phyloP scores from a whole-genome alignment of 2,888 invertebrate genomes.

The Agrochola circellaris region DNA sequence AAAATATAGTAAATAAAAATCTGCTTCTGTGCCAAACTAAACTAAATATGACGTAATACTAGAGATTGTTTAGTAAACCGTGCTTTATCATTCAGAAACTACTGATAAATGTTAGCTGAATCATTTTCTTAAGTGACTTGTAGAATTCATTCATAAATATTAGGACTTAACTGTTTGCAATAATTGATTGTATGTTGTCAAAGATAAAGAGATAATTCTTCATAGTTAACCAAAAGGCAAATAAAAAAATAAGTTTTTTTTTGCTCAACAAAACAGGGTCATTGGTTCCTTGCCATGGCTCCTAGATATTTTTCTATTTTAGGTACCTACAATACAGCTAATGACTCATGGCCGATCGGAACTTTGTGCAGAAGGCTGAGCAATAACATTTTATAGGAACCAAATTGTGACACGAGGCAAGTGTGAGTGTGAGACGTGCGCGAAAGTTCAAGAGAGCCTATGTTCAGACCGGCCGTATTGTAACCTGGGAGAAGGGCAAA shows the following conservation, averaged over 20 bases:
- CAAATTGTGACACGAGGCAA: no score
- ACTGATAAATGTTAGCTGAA: slow-evolving; percentile 26
- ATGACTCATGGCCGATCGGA: no score
- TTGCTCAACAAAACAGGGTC: no score
- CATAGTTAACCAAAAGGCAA: background rate
- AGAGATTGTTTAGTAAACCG: slow-evolving; percentile 16
- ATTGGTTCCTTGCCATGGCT: background rate
- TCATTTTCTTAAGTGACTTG: slow-evolving; percentile 9
- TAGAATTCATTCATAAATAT: slow-evolving; percentile 30
- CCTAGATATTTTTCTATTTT: background rate
- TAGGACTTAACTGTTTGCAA: background rate
- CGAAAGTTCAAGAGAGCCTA: no score
- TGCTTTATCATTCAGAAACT: slow-evolving; percentile 18
- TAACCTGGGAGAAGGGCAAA: background rate
- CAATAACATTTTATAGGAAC: no score
- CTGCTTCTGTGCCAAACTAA: slow-evolving; percentile 11
- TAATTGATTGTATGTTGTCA: background rate
- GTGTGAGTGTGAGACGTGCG: no score
- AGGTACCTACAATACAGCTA: background rate
- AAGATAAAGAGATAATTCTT: background rate
- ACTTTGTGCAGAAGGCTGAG: no score
- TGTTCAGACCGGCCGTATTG: no score
- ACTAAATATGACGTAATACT: slow-evolving; percentile 44
- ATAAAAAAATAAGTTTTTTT: background rate
- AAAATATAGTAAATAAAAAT: slow-evolving; percentile 15